A percentile compares a stretch with the other conserved stretches of the same genome.
Conservation (phyloP, 2,888 invertebrate species). For the Sinodicranocentrus sp. region DNA sequence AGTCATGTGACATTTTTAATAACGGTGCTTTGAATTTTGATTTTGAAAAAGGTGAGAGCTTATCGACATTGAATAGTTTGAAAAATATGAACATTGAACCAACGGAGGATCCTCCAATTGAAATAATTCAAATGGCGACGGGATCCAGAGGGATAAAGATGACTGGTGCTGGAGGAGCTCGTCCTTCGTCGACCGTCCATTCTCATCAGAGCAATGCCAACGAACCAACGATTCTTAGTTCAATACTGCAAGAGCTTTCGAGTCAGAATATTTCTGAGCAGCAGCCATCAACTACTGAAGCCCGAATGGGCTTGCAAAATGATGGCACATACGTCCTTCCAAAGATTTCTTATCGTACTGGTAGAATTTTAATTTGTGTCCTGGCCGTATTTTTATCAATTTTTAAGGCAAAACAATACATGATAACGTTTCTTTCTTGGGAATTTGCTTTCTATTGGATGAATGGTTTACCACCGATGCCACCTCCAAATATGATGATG, state of each 20-base stretch:
- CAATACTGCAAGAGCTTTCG: too few relatives aligned
- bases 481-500: slow-evolving; percentile 52
- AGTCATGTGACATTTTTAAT: too few relatives aligned
- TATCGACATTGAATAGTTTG: too few relatives aligned
- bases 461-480: slow-evolving; percentile 47
- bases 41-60: too few relatives aligned
- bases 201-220: too few relatives aligned
- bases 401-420: slow-evolving; percentile 29
- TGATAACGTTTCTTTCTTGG: slow-evolving; percentile 42
- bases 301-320: slow-evolving; percentile 34
- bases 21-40: too few relatives aligned
- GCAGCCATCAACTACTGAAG: neutral
- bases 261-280: too few relatives aligned
- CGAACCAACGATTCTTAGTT: too few relatives aligned
- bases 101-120: slow-evolving; percentile 16
- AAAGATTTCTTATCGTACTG: slow-evolving; percentile 16
- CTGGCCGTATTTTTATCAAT: slow-evolving; percentile 49
- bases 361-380: slow-evolving; percentile 31
- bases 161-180: neutral
- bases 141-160: too few relatives aligned
- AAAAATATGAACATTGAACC: too few relatives aligned
- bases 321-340: slow-evolving; percentile 59
- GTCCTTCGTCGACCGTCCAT: too few relatives aligned
- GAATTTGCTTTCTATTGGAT: slow-evolving; percentile 46
- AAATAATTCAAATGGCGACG: slow-evolving; percentile 31